Evolutionary conservation across 2,888 invertebrate species (phyloP).

Genomic region (Pomacea canaliculata): DNA sequence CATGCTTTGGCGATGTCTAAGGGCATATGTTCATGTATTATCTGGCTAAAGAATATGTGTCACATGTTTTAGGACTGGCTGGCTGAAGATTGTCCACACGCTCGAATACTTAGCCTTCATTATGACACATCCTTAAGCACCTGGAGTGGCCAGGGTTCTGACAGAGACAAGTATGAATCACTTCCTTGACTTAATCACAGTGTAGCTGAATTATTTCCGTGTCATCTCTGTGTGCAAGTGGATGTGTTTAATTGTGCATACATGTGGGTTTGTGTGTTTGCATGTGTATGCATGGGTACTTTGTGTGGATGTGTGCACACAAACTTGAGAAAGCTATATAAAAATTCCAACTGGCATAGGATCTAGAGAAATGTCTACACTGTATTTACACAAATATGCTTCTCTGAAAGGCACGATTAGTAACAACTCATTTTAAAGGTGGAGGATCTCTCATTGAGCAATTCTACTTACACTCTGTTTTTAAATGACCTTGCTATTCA

Average conservation of each 20-base stretch:
- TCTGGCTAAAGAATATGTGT: no score
- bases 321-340: no score
- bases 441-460: no score
- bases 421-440: no score
- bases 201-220: neutral
- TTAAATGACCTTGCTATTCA: neutral
- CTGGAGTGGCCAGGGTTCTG: constrained; percentile 51
- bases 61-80: constrained; percentile 82
- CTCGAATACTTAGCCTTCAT: constrained; percentile 87
- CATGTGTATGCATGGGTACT: neutral
- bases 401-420: no score
- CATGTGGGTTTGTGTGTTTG: neutral
- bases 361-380: no score
- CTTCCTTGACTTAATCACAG: neutral
- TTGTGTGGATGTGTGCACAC: neutral
- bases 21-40: no score
- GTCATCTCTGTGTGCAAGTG: neutral
- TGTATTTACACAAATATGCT: no score
- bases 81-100: constrained; percentile 81
- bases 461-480: neutral
- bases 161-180: neutral
- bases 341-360: no score
- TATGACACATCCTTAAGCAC: constrained; percentile 79
- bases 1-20: no score
- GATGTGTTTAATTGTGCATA: neutral